A percentile compares a stretch with the other conserved stretches of the same genome.
Evolutionary conservation across 2,888 invertebrate species (phyloP).

Genomic region (Cheilosia scutellata): DNA sequence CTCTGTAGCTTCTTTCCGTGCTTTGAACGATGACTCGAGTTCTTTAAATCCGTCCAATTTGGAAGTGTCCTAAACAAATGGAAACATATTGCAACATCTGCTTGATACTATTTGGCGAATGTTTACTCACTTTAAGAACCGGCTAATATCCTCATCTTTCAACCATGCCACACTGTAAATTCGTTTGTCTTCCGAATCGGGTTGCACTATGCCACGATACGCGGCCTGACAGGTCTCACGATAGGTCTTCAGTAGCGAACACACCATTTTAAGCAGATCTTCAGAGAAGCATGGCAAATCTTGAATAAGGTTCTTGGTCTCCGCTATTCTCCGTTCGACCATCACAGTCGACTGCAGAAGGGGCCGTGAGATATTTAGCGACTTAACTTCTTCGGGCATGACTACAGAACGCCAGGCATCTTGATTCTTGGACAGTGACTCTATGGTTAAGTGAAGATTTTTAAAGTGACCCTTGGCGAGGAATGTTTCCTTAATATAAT

Average conservation of each 20-base stretch:
- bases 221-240: slow-evolving; percentile 90
- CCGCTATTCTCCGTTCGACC: slow-evolving; percentile 86
- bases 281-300: slow-evolving; percentile 90
- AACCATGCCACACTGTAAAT: slow-evolving; percentile 95
- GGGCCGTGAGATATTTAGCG: slow-evolving; percentile 87
- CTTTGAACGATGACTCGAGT: slow-evolving; percentile 79
- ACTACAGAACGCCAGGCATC: slow-evolving; percentile 92
- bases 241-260: slow-evolving; percentile 89
- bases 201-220: slow-evolving; percentile 91
- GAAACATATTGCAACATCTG: background rate
- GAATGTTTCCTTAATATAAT: slow-evolving; percentile 95
- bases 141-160: slow-evolving; percentile 96
- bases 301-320: slow-evolving; percentile 88
- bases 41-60: slow-evolving; percentile 90
- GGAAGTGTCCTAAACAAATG: slow-evolving; percentile 87
- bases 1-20: slow-evolving; percentile 81
- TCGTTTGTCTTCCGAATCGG: slow-evolving; percentile 90
- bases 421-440: slow-evolving; percentile 89
- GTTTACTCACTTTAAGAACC: slow-evolving; percentile 91
- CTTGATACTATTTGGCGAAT: background rate
- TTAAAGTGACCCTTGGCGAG: slow-evolving; percentile 90
- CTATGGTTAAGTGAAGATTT: slow-evolving; percentile 85
- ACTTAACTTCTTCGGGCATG: slow-evolving; percentile 88
- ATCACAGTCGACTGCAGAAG: slow-evolving; percentile 89
- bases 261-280: slow-evolving; percentile 89